These are phyloP conservation scores for Scaptomyza reducta DNA, from an alignment of 2,888 invertebrate species.

Conservation along the genomic window DNA sequence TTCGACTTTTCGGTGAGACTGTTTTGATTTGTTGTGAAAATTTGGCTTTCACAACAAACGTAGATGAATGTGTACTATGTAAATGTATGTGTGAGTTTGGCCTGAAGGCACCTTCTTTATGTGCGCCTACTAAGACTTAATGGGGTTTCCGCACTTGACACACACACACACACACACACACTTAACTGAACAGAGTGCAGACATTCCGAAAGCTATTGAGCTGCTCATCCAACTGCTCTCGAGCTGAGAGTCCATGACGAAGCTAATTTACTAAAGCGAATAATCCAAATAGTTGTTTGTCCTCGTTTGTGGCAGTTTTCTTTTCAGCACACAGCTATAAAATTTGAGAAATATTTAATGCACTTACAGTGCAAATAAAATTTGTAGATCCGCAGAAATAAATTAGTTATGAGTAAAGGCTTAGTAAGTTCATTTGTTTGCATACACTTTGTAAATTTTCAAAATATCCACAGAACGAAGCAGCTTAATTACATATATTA, in stretches of 20 bases:
- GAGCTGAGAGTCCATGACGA: conserved; percentile 33
- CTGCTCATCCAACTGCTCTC: conserved; percentile 36
- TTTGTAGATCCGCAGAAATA: no score
- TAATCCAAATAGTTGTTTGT: conserved; percentile 18
- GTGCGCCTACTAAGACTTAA: conserved; percentile 64
- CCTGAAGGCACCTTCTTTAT: conserved; percentile 41
- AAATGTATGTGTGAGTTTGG: conserved; percentile 16
- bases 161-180: conserved; percentile 36
- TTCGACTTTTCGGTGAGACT: conserved; percentile 58
- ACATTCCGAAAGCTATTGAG: conserved; percentile 44
- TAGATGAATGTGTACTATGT: background rate
- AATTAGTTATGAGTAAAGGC: no score
- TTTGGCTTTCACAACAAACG: conserved; percentile 72
- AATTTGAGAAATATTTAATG: no score
- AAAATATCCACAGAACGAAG: background rate
- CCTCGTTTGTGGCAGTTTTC: conserved; percentile 1
- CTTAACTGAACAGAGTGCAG: conserved; percentile 27
- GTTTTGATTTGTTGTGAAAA: conserved; percentile 78
- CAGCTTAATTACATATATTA: background rate
- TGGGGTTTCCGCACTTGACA: conserved; percentile 76
- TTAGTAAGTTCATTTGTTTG: no score
- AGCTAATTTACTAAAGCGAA: conserved; percentile 32
- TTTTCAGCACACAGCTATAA: background rate
- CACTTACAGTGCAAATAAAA: no score
- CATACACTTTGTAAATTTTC: background rate